Conservation (phyloP, 2,888 invertebrate species). For the Asteroscopus sphinx region DNA sequence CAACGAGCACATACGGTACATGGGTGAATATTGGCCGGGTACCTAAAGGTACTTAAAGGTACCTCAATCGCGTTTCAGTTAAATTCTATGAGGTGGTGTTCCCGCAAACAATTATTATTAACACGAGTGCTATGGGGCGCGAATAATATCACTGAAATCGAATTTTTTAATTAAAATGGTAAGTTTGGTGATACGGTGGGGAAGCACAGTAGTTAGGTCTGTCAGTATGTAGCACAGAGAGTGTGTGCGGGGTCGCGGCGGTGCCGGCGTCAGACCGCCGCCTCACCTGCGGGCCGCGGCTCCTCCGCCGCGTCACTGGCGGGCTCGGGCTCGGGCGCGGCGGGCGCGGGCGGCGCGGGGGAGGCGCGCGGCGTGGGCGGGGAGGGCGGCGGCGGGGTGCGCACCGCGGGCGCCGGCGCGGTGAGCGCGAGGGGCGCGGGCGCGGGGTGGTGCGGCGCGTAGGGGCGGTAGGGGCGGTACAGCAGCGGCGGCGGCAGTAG, state of each 20-base stretch:
- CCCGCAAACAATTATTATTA: constrained; percentile 17
- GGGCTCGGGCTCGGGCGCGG: constrained; percentile 13
- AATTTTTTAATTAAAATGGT: not conserved
- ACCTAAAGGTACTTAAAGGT: too few relatives aligned
- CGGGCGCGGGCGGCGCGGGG: constrained; percentile 55
- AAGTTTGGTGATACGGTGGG: not conserved
- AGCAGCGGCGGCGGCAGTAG: constrained; percentile 76
- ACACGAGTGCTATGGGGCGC: not conserved
- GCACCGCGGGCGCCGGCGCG: constrained; percentile 38
- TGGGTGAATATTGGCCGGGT: too few relatives aligned
- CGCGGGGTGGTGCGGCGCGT: constrained; percentile 49
- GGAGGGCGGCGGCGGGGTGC: constrained; percentile 33
- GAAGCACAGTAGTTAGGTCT: constrained; percentile 9
- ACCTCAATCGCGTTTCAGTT: too few relatives aligned
- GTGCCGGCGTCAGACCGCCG: constrained; percentile 25
- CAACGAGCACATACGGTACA: too few relatives aligned
- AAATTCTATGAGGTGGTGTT: not conserved
- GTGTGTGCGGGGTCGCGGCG: constrained; percentile 19
- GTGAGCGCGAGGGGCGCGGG: constrained; percentile 31
- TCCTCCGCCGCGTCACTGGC: constrained; percentile 21
- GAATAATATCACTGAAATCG: not conserved
- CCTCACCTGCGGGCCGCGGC: constrained; percentile 45
- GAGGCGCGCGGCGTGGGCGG: constrained; percentile 53
- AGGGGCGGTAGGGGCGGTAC: constrained; percentile 76
- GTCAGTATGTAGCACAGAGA: not conserved